These are phyloP conservation scores for Neoitamus cyanurus DNA, from an alignment of 2,888 invertebrate species.

Conservation along the genomic window DNA sequence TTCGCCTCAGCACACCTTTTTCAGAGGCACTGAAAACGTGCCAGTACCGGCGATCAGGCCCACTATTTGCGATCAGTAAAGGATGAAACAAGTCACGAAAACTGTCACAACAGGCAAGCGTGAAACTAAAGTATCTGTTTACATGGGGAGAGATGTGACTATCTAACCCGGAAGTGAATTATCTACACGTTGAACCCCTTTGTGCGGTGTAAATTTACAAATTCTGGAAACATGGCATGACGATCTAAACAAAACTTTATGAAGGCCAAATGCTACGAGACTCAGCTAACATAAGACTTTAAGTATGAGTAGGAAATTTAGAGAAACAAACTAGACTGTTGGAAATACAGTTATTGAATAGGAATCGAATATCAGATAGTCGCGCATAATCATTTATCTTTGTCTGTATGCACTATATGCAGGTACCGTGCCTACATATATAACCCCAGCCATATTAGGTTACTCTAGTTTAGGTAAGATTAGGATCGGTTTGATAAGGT, in stretches of 20 bases:
- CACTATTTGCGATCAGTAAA: not conserved
- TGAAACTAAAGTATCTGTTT: not conserved
- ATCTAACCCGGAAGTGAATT: not conserved
- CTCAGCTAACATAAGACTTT: too few species aligned
- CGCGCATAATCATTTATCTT: too few species aligned
- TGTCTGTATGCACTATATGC: too few species aligned
- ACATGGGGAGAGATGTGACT: not conserved
- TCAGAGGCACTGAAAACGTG: not conserved
- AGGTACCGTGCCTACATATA: too few species aligned
- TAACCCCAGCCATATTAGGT: too few species aligned
- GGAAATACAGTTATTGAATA: too few species aligned
- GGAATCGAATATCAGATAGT: too few species aligned
- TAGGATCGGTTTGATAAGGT: too few species aligned
- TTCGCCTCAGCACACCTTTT: not conserved
- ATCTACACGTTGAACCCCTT: not conserved
- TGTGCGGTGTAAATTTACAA: not conserved
- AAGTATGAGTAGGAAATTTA: too few species aligned
- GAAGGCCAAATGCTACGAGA: too few species aligned
- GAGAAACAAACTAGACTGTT: too few species aligned
- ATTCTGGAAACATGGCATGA: not conserved
- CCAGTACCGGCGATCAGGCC: not conserved
- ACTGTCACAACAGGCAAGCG: not conserved
- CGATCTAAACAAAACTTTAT: not conserved
- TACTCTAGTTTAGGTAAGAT: too few species aligned
- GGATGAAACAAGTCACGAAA: not conserved